These are phyloP conservation scores for Pygoscelis antarcticus DNA, from an alignment of 2,113 vertebrate genomes.

Conservation along the genomic window DNA sequence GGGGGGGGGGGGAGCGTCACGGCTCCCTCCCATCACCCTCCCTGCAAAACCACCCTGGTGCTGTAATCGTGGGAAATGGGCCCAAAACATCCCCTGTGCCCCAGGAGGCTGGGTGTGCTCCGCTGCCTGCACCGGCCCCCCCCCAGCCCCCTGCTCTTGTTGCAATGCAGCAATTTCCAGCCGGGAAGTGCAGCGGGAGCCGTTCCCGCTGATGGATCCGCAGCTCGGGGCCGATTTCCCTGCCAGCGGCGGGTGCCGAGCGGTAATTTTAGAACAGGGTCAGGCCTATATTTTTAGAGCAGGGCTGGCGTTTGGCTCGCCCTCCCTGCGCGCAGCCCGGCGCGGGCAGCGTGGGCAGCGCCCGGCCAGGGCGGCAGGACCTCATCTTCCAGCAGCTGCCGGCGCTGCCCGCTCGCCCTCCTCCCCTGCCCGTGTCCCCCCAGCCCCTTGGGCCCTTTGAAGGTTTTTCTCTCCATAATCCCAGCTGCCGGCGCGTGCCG, in stretches of 20 bases:
- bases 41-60: background rate
- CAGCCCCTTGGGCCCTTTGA: background rate
- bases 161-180: background rate
- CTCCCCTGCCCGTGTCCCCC: background rate
- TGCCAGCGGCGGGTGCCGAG: background rate
- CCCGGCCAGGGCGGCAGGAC: background rate
- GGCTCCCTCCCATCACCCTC: background rate
- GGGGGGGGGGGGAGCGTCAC: background rate
- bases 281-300: background rate
- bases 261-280: background rate
- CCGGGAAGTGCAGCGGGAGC: background rate
- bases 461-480: background rate
- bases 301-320: background rate
- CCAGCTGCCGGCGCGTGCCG: background rate
- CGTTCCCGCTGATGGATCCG: background rate
- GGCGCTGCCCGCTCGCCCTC: background rate
- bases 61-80: background rate
- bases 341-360: too few relatives aligned
- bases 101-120: too few relatives aligned
- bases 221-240: background rate
- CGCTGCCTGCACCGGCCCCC: too few relatives aligned
- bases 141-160: background rate
- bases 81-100: background rate
- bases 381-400: background rate
- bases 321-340: background rate